Conservation (phyloP, 2,113 vertebrate genomes). For the Periophthalmus modestus region DNA sequence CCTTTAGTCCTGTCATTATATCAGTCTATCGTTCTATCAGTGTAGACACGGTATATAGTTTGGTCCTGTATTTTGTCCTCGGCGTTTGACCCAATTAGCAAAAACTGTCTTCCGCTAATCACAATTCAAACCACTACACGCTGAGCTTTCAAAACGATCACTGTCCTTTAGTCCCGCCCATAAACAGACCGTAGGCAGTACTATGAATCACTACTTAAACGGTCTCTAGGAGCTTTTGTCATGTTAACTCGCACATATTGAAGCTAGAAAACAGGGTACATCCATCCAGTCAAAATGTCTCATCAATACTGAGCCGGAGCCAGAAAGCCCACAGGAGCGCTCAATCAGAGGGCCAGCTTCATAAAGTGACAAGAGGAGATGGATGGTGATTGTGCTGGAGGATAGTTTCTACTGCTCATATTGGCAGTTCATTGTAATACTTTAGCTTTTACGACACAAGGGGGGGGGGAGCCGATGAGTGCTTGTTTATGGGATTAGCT, state of each 20-base stretch:
- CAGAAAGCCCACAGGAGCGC: conserved; percentile 25
- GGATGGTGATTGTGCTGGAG: conserved; percentile 21
- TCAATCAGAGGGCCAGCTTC: conserved; percentile 39
- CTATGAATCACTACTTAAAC: conserved; percentile 34
- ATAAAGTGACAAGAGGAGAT: conserved; percentile 42
- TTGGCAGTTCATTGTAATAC: conserved; percentile 7
- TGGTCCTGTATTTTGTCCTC: too few species aligned
- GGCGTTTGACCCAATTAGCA: neutral
- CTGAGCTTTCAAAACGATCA: neutral
- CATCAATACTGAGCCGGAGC: conserved; percentile 37
- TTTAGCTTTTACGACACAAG: conserved; percentile 22
- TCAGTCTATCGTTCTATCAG: too few species aligned
- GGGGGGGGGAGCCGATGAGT: conserved; percentile 13
- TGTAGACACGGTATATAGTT: too few species aligned
- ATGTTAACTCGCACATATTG: conserved; percentile 29
- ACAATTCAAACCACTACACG: neutral
- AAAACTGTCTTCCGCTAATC: neutral
- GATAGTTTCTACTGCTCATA: conserved; percentile 11
- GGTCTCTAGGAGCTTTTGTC: conserved; percentile 39
- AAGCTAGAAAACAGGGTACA: neutral
- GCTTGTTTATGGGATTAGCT: conserved; percentile 35
- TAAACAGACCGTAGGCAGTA: neutral
- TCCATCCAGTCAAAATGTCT: conserved; percentile 37
- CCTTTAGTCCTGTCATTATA: too few species aligned
- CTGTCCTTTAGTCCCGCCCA: neutral